These are phyloP conservation scores for Corvus moneduloides DNA, from an alignment of 2,113 vertebrate species.

Conservation along the genomic window DNA sequence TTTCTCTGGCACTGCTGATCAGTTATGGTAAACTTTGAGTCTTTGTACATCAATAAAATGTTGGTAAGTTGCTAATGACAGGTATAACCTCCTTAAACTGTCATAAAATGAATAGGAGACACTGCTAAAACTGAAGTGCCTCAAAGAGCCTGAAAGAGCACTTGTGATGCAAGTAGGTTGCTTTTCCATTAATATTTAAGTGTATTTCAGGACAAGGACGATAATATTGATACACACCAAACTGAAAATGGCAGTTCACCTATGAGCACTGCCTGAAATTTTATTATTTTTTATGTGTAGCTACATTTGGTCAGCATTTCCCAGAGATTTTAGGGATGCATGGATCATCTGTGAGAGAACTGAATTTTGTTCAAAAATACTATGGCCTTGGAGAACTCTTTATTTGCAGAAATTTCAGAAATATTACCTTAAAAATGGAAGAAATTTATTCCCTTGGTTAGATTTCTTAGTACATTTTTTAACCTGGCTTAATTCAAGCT, in stretches of 20 bases:
- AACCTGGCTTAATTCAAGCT: neutral
- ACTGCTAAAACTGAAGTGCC: neutral
- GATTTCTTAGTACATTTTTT: neutral
- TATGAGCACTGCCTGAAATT: neutral
- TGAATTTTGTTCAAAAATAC: neutral
- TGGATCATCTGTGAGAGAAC: neutral
- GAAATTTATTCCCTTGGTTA: neutral
- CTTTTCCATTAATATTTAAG: neutral
- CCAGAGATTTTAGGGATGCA: neutral
- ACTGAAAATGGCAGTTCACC: conserved; percentile 4
- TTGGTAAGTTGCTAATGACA: neutral
- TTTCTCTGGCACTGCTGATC: neutral
- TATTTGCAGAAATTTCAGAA: neutral
- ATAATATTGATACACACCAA: neutral
- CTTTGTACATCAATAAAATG: neutral
- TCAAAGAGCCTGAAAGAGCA: neutral
- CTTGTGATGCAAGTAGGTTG: neutral
- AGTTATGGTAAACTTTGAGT: neutral
- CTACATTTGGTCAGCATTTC: neutral
- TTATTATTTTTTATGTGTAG: neutral
- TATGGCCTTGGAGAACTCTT: neutral
- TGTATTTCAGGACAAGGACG: neutral
- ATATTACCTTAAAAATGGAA: neutral
- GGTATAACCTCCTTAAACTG: neutral
- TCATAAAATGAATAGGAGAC: neutral